Percentiles rank a stretch among this genome's conserved stretches.
phyloP scores from a whole-genome alignment of 2,113 vertebrate genomes.

The Cyprinus carpio region DNA sequence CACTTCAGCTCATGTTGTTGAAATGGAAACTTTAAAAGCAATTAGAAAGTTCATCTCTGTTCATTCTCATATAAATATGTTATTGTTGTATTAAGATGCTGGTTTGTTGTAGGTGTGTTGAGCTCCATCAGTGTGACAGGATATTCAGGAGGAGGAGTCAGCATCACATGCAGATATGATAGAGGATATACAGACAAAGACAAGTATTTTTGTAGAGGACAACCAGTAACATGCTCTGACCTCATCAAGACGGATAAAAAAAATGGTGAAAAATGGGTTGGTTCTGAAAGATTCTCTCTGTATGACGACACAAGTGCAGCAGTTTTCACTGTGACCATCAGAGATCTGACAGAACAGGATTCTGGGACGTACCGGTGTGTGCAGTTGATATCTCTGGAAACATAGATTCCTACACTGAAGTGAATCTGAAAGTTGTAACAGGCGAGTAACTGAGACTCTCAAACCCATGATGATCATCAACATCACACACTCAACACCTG shows the following conservation, averaged over 20 bases:
- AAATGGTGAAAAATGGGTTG: not conserved
- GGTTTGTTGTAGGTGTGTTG: conserved; percentile 11
- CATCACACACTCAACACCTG: no score
- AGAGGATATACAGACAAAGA: not conserved
- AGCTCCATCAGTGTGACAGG: conserved; percentile 42
- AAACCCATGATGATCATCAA: not conserved
- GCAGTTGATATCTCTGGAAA: not conserved
- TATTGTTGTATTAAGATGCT: no score
- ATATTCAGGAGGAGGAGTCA: conserved; percentile 55
- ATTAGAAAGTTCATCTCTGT: no score
- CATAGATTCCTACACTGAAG: not conserved
- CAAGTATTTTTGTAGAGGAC: conserved; percentile 65
- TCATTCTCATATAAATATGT: not conserved
- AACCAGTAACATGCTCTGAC: conserved; percentile 41
- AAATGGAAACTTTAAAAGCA: no score
- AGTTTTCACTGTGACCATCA: conserved; percentile 44
- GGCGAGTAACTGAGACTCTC: not conserved
- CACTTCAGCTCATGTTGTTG: no score
- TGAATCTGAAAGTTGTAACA: not conserved
- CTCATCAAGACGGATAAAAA: not conserved
- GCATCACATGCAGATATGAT: conserved; percentile 55
- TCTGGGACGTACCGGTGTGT: conserved; percentile 43
- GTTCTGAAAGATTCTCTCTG: conserved; percentile 32
- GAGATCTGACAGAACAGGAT: conserved; percentile 20
- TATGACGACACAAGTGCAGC: not conserved